Evolutionary conservation across 1,140 invertebrate genomes (phyloP).

Genomic region (Pissodes strobi): DNA sequence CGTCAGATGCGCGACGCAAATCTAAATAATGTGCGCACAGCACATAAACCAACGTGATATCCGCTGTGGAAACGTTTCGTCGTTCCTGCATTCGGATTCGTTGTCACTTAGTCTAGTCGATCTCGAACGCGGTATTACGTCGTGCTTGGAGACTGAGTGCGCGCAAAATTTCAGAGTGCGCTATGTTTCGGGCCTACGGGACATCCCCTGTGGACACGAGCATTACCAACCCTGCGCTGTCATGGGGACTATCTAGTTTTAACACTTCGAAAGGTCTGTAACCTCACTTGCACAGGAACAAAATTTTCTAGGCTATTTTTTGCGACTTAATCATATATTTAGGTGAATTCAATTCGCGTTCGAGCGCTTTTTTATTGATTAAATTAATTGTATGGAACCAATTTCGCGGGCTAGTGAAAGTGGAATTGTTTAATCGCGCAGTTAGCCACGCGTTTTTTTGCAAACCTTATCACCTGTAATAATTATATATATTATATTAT

Average conservation of each 20-base stretch:
- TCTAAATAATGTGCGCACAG: conserved; percentile 21
- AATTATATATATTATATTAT: background rate
- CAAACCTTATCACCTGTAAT: background rate
- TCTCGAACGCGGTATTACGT: conserved; percentile 19
- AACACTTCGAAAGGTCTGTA: conserved; percentile 35
- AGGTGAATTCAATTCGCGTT: background rate
- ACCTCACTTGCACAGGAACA: background rate
- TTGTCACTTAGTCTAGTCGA: conserved; percentile 35
- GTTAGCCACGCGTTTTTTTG: background rate
- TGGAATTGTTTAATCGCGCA: background rate
- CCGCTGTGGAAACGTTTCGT: conserved; percentile 33
- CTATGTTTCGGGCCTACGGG: conserved; percentile 53
- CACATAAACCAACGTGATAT: conserved; percentile 30
- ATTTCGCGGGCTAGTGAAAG: conserved; percentile 25
- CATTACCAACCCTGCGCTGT: conserved; percentile 35
- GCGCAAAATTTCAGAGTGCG: conserved; percentile 32
- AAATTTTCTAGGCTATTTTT: background rate
- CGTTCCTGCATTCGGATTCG: conserved; percentile 22
- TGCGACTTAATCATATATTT: background rate
- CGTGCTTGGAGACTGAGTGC: conserved; percentile 19
- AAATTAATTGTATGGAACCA: conserved; percentile 17
- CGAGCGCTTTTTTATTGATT: conserved; percentile 7
- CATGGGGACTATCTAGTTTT: conserved; percentile 45
- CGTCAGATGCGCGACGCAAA: conserved; percentile 32
- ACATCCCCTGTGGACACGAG: conserved; percentile 47